Base-by-base conservation (phyloP, 1,140 invertebrate genomes). In the Parapsyche elsis region DNA sequence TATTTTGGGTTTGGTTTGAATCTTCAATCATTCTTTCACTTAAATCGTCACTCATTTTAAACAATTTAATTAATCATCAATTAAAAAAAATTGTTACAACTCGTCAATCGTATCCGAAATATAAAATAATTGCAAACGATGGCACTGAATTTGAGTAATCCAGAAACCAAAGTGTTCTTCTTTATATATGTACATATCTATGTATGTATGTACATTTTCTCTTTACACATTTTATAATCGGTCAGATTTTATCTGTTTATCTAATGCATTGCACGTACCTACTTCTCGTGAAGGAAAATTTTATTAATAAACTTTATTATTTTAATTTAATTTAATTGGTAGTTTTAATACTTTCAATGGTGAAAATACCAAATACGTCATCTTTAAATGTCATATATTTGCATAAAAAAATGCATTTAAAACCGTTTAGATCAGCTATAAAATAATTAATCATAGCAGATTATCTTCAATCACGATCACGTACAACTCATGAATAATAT, bases 321-420 rank as follows among this genome's bases (percentile, higher is more conserved):
- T n/a, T n/a, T n/a, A n/a, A n/a, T n/a, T n/a, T n/a, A n/a, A n/a
- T n/a, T n/a, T n/a, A n/a, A n/a, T n/a, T n/a, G n/a, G n/a, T n/a
- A n/a, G n/a, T n/a, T n/a, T n/a, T n/a, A n/a, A n/a, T n/a, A n/a
- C n/a, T n/a, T n/a, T n/a, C n/a, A n/a, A n/a, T n/a, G n/a, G n/a
- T n/a, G n/a, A n/a, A n/a, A n/a, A n/a, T n/a, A n/a, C n/a, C n/a
- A n/a, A n/a, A n/a, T n/a, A n/a, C n/a, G n/a, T n/a, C n/a, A n/a
- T n/a, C n/a, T n/a, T n/a, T n/a, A n/a, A n/a, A n/a, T n/a, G n/a
- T 38, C 30, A 38, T 38, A 7, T 38, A 38, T 38, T 53, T 57
- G 71, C 64, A 71, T 79, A 79, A 19, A 14, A 4, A 70, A 73
- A 57, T 4, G 2, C 24, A 30, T 67, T 24, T 30, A 30, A 24